These are phyloP conservation scores for Anseranas semipalmata DNA, from an alignment of 2,113 vertebrate genomes.

Conservation along the genomic window DNA sequence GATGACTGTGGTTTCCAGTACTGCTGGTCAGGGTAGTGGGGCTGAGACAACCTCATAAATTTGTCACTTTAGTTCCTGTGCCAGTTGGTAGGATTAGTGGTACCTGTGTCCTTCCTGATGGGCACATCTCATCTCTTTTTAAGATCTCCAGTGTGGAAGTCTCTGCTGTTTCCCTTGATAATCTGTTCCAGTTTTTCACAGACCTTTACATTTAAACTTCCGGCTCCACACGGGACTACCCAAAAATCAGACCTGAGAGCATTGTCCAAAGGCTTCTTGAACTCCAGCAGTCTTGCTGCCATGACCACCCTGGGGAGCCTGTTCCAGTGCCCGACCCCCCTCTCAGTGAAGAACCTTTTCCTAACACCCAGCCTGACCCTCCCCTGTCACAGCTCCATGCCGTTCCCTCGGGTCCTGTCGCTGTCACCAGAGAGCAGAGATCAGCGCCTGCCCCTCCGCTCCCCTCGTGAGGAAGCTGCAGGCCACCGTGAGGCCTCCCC, in stretches of 20 bases:
- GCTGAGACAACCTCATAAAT: background rate
- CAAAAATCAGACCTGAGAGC: background rate
- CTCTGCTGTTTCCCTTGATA: background rate
- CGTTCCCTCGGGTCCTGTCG: background rate
- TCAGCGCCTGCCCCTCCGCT: background rate
- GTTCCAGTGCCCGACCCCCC: background rate
- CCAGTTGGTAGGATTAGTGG: background rate
- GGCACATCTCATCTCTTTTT: background rate
- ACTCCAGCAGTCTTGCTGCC: background rate
- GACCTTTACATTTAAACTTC: background rate
- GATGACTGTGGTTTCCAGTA: background rate
- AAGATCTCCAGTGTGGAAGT: background rate
- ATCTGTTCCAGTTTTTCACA: background rate
- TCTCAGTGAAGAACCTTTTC: background rate
- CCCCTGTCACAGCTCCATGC: background rate
- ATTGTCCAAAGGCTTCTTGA: background rate
- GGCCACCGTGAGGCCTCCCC: background rate
- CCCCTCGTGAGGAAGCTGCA: background rate
- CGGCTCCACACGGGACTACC: background rate
- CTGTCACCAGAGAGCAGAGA: background rate
- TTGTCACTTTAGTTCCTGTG: accelerated
- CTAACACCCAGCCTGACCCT: background rate
- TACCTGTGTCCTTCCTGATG: background rate
- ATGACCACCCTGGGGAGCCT: background rate
- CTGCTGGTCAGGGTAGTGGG: background rate